Evolutionary conservation across 2,888 invertebrate genomes (phyloP).

Genomic region (Ryuthela nishihirai): DNA sequence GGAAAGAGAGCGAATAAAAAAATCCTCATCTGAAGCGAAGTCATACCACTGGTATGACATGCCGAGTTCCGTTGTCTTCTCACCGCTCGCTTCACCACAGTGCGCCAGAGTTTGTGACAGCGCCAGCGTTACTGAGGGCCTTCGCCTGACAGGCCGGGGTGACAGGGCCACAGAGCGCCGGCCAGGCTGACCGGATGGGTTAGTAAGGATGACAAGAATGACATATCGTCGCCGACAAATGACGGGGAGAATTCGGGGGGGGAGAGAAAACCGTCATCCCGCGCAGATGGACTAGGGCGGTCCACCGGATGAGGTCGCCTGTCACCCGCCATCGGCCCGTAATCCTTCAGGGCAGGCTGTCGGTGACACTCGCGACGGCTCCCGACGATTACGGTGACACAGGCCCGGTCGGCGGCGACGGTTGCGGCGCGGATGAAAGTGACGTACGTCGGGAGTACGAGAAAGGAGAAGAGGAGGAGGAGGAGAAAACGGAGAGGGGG

Average conservation of each 20-base stretch:
- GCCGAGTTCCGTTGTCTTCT: too few relatives aligned
- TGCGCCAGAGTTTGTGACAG: too few relatives aligned
- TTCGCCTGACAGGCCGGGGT: too few relatives aligned
- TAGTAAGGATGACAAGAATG: constrained; percentile 28
- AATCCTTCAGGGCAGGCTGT: constrained; percentile 39
- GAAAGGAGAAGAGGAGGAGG: constrained; percentile 13
- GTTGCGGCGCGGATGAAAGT: constrained; percentile 31
- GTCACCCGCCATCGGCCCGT: constrained; percentile 38
- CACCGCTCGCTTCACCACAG: too few relatives aligned
- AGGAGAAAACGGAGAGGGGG: constrained; percentile 1
- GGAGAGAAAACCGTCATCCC: constrained; percentile 14
- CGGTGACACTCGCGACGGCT: constrained; percentile 33
- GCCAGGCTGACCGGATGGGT: constrained; percentile 18
- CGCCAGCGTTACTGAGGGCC: too few relatives aligned
- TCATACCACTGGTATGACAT: too few relatives aligned
- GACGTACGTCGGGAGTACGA: constrained; percentile 28
- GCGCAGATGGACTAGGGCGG: constrained; percentile 30
- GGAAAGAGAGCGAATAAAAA: too few relatives aligned
- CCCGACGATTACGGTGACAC: constrained; percentile 38
- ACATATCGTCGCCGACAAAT: constrained; percentile 37
- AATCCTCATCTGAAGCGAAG: too few relatives aligned
- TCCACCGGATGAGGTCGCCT: constrained; percentile 35
- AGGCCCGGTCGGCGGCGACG: constrained; percentile 3
- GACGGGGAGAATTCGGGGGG: constrained; percentile 7
- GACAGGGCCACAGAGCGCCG: constrained; percentile 1